Evolutionary conservation across 2,888 invertebrate genomes (phyloP), one percentile per base, ranked within the genome.

Genomic region (Drosophila planitibia): DNA sequence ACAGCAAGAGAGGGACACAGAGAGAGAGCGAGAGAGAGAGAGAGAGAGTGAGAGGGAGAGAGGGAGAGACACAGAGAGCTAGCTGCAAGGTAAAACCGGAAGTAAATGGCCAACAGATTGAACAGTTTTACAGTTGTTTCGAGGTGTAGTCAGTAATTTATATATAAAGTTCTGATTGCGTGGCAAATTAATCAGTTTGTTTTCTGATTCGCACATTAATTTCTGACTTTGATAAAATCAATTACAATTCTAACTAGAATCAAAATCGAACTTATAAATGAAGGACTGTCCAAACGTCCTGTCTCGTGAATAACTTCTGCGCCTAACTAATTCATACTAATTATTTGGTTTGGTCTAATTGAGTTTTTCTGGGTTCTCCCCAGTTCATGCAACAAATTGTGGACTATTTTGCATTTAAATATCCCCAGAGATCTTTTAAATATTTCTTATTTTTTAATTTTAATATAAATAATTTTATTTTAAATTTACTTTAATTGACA

Each of bases 51-150:
- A 9, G 19, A n/a, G 19, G 19, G 9, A 9, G 39, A 9, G 16
- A 39, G 19, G 9, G 37, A 7, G 16, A 19, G 37, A 16, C 7
- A 39, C 1, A 9, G 9, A 39, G 4, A 9, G 4, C 19, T 1
- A 44, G 47, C 16, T 25, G 25, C 9, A 9, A 47, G 12, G 12
- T 1, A 12, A 52, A 12, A 4, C 41, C 19, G 10, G 7, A 39
- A 28, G 19, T 39, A 55, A 39, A 39, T n/a, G 28, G 14, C 12
- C 3, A 19, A 33, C 65, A 52, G 39, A 33, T 64, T 63, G 32
- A 41, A 44, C 16, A 14, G 28, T 35, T 41, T 52, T 19, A 33
- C 28, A 25, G 28, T 52, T 14, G 25, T 10, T 41, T 9, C 10
- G 25, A 22, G 6, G 1, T 33, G 25, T 25, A 51, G 16, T 37